A percentile compares a stretch with the other conserved stretches of the same genome.
Conservation (phyloP, 2,113 vertebrate genomes). For the Erythrocercus mccallii region DNA sequence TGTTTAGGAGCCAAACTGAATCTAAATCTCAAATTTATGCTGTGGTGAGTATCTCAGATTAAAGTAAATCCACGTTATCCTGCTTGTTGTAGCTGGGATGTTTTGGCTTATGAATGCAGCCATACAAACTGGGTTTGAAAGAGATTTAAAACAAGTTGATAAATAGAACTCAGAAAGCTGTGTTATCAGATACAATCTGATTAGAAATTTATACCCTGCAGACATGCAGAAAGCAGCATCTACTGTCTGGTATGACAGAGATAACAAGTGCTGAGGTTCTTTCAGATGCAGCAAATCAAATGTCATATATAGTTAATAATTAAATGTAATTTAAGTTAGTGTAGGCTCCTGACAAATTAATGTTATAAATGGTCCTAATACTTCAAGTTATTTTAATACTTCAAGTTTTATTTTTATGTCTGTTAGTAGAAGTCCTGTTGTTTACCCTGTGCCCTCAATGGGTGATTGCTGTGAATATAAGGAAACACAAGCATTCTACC, state of each 20-base stretch:
- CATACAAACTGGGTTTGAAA: slow-evolving; percentile 43
- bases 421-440: background rate
- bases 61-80: slow-evolving; percentile 66
- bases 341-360: background rate
- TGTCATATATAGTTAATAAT: background rate
- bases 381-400: background rate
- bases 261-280: background rate
- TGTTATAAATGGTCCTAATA: background rate
- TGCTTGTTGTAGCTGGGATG: slow-evolving; percentile 19
- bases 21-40: slow-evolving; percentile 61
- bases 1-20: slow-evolving; percentile 43
- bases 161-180: slow-evolving; percentile 56
- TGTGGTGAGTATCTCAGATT: slow-evolving; percentile 61
- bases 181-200: slow-evolving; percentile 33
- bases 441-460: background rate
- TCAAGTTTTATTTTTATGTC: background rate
- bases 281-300: background rate
- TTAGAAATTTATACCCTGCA: slow-evolving; percentile 32
- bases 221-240: background rate
- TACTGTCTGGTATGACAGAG: background rate
- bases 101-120: slow-evolving; percentile 48
- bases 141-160: slow-evolving; percentile 52
- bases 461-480: background rate
- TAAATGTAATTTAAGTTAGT: background rate
- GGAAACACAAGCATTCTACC: background rate